Conservation (phyloP, 1,140 invertebrate genomes). For the Drosophila bocki region DNA sequence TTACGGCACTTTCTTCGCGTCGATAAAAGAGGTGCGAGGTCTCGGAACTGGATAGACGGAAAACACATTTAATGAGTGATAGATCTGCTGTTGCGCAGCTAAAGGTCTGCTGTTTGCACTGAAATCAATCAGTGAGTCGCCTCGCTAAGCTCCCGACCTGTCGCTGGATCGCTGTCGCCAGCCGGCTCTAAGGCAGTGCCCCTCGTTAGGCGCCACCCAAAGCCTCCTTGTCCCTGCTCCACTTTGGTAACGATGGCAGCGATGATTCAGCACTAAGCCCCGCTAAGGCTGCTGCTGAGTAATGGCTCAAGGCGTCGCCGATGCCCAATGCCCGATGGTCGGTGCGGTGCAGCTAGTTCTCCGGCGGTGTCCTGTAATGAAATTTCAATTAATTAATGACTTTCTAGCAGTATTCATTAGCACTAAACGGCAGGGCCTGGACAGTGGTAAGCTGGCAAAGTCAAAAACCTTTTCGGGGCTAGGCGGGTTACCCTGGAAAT, state of each 20-base stretch:
- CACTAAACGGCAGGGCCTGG: conserved; percentile 59
- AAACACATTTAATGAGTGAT: conserved; percentile 71
- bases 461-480: conserved; percentile 74
- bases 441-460: conserved; percentile 58
- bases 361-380: conserved; percentile 51
- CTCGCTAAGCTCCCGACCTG: conserved; percentile 49
- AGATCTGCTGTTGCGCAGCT: conserved; percentile 26
- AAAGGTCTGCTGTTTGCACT: conserved; percentile 17
- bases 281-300: conserved; percentile 51
- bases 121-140: conserved; percentile 73
- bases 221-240: conserved; percentile 54
- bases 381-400: conserved; percentile 79
- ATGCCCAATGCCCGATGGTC: conserved; percentile 3
- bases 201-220: conserved; percentile 61
- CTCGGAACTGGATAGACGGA: conserved; percentile 34
- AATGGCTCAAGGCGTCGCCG: conserved; percentile 21
- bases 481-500: conserved; percentile 58
- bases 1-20: conserved; percentile 72
- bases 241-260: conserved; percentile 21
- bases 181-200: not conserved
- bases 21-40: conserved; percentile 54
- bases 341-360: conserved; percentile 7
- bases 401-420: conserved; percentile 78
- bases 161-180: conserved; percentile 21
- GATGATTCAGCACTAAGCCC: conserved; percentile 53